Base-by-base conservation (phyloP, 2,113 vertebrate genomes). In the Phalacrocorax carbo region DNA sequence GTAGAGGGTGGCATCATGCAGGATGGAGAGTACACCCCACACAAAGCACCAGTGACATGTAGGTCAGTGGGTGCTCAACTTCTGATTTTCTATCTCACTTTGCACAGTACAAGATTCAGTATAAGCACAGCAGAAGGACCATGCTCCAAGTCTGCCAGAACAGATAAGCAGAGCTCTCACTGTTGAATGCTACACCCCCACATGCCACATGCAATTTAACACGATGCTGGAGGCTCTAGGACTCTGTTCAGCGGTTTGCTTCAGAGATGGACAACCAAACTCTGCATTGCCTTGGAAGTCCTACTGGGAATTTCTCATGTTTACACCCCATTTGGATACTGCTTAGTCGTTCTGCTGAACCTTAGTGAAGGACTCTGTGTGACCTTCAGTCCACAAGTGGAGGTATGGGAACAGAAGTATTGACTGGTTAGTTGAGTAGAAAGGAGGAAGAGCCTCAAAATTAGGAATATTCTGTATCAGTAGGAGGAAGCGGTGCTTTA, bases 401-500 rank as follows among this genome's bases (percentile, higher is more conserved):
- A 69, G n/a, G 40, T 19, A 54, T 7, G 30, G 49, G 13, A 76
- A 57, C 29, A 55, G 72, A 57, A 87, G 10, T 27, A 54, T 7
- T 72, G 66, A 55, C 11, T 79, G 14, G 46, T 42, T 94, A 82
- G 62, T 36, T 60, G 30, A 65, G 48, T 20, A n/a, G 70, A 89
- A 83, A 52, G 49, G 57, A 82, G 27, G 17, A 88, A 86, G 21
- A 94, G 2, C 13, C 27, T 90, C 36, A 92, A 82, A 91, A 91
- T 81, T 49, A 82, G n/a, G 30, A 30, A 0, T 76, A 48, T 65
- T 57, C 62, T 85, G 6, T 52, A 87, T 79, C 73, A 91, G 87
- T 75, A 88, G 90, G 78, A 94, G 61, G 70, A 93, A 72, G 32
- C 34, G 78, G 52, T 48, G 57, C 75, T 95, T 95, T 87, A 46